phyloP scores from a whole-genome alignment of 2,113 vertebrate genomes.

The Meleagris gallopavo region DNA sequence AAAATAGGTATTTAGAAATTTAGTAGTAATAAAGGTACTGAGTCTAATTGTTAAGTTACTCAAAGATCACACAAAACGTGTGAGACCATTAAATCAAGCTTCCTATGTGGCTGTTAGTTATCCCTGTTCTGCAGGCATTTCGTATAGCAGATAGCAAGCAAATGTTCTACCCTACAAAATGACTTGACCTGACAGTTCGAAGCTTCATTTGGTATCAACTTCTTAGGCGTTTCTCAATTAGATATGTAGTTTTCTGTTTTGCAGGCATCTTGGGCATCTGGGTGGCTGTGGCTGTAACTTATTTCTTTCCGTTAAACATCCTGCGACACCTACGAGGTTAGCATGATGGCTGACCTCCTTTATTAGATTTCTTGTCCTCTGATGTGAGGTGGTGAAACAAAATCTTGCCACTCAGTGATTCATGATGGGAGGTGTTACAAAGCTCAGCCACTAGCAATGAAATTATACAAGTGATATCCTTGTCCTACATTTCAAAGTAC shows the following conservation, averaged over 20 bases:
- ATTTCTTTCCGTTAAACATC: neutral
- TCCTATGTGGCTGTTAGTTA: neutral
- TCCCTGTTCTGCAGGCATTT: neutral
- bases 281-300: neutral
- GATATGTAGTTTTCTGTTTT: neutral
- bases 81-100: neutral
- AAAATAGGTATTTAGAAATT: neutral
- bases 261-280: neutral
- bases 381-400: neutral
- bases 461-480: neutral
- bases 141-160: neutral
- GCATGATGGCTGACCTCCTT: neutral
- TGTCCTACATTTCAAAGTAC: neutral
- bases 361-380: neutral
- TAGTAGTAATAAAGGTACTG: neutral
- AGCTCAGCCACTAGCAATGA: neutral
- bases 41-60: neutral
- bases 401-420: neutral
- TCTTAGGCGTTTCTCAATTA: neutral
- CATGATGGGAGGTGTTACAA: neutral
- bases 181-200: neutral
- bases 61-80: neutral
- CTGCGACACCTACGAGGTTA: neutral
- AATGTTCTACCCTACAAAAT: neutral
- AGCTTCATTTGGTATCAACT: neutral